These are phyloP conservation scores for Caenorhabditis wallacei DNA, from an alignment of 2,888 invertebrate genomes.

Conservation along the genomic window DNA sequence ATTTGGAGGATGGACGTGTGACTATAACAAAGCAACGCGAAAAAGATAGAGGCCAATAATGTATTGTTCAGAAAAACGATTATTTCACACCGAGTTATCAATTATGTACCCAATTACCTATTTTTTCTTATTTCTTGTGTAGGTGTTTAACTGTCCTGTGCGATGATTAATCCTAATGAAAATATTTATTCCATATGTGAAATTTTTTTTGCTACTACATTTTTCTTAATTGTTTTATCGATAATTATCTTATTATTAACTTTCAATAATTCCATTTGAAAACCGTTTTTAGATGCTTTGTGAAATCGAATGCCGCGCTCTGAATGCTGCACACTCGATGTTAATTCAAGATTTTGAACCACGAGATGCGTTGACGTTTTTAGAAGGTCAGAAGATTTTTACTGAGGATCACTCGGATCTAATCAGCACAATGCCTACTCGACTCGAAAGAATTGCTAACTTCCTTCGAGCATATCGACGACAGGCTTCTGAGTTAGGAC, in stretches of 20 bases:
- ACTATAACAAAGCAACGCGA: slow-evolving; percentile 38
- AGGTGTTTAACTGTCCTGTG: slow-evolving; percentile 21
- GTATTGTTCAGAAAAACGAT: not conserved
- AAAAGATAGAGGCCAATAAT: slow-evolving; percentile 1
- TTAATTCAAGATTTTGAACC: slow-evolving; percentile 63
- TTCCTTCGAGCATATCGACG: slow-evolving; percentile 52
- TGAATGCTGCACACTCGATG: slow-evolving; percentile 42
- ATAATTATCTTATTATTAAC: not conserved
- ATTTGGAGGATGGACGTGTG: slow-evolving; percentile 67
- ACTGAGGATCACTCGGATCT: slow-evolving; percentile 52
- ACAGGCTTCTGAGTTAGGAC: slow-evolving; percentile 40
- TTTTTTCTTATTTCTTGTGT: slow-evolving; percentile 8
- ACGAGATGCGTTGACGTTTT: slow-evolving; percentile 43
- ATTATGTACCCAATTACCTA: slow-evolving; percentile 19
- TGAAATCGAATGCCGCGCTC: slow-evolving; percentile 59
- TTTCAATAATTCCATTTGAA: not conserved
- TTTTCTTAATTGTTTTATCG: not conserved
- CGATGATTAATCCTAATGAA: slow-evolving; percentile 16
- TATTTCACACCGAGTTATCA: not conserved
- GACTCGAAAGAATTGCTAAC: slow-evolving; percentile 40
- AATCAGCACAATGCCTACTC: slow-evolving; percentile 44
- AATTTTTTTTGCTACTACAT: not conserved
- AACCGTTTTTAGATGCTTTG: slow-evolving; percentile 46
- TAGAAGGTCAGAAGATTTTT: slow-evolving; percentile 45
- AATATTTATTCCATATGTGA: not conserved